phyloP scores from a whole-genome alignment of 2,888 invertebrate species.

The Philaethria dido region DNA sequence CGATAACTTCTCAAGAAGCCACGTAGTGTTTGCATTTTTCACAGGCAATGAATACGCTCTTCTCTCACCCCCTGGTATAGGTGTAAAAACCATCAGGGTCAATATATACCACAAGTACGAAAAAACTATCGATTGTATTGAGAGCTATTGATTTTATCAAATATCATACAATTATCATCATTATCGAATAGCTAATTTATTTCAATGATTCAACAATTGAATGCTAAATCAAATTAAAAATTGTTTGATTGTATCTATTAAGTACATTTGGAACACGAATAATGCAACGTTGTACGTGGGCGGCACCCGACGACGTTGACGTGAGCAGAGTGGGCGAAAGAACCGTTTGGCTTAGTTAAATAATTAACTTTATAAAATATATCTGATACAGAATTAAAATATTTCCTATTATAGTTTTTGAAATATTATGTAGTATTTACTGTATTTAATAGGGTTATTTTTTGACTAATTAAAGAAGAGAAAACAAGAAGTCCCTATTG shows the following conservation, averaged over 20 bases:
- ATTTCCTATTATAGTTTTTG: too few species aligned
- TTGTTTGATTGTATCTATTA: slow-evolving; percentile 7
- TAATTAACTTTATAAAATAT: slow-evolving; percentile 37
- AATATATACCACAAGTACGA: too few species aligned
- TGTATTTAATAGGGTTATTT: background rate
- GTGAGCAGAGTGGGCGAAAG: slow-evolving; percentile 33
- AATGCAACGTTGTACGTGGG: slow-evolving; percentile 30
- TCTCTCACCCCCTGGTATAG: too few species aligned
- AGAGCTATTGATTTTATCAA: background rate
- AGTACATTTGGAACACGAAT: slow-evolving; percentile 5
- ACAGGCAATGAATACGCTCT: too few species aligned
- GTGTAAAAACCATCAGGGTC: too few species aligned
- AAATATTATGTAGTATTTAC: too few species aligned
- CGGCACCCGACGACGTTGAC: slow-evolving; percentile 29
- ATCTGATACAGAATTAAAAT: background rate
- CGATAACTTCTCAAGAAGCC: too few species aligned
- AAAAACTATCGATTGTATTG: too few species aligned
- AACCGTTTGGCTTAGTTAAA: slow-evolving; percentile 36
- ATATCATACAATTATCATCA: background rate
- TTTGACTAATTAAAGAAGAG: background rate
- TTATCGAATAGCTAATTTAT: background rate
- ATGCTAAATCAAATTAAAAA: background rate
- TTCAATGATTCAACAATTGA: background rate
- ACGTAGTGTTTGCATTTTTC: too few species aligned
- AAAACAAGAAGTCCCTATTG: background rate